Conservation (phyloP, 2,888 invertebrate species). For the Pseudococcus jackbeardsleyi region DNA sequence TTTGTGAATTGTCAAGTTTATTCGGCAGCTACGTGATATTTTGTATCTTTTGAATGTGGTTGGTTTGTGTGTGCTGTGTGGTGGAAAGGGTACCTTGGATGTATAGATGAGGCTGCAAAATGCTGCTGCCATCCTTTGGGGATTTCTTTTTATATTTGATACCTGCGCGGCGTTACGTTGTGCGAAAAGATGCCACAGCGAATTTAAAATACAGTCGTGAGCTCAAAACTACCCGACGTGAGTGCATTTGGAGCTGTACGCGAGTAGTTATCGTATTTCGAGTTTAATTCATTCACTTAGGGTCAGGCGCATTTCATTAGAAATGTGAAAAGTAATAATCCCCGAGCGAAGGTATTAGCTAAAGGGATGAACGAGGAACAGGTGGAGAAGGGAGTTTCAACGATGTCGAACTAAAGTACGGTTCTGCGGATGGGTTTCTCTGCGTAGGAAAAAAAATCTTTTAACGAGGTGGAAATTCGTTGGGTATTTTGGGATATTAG, state of each 20-base stretch:
- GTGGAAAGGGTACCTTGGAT: not conserved
- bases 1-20: not conserved
- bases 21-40: not conserved
- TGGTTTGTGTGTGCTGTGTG: no score
- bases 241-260: not conserved
- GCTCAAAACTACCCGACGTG: not conserved
- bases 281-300: not conserved
- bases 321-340: constrained; percentile 2
- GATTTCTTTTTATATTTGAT: not conserved
- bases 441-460: no score
- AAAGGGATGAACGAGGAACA: no score
- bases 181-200: not conserved
- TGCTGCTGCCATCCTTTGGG: not conserved
- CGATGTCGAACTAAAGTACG: no score
- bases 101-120: not conserved
- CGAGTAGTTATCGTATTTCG: not conserved
- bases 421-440: no score
- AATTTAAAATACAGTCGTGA: not conserved
- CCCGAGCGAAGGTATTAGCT: not conserved
- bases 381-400: no score
- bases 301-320: constrained; percentile 2
- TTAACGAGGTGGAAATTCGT: no score
- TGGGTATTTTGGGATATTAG: no score
- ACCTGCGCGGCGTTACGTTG: not conserved
- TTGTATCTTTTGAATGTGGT: no score